Conservation (phyloP, 2,888 invertebrate genomes). For the Melieria crassipennis region DNA sequence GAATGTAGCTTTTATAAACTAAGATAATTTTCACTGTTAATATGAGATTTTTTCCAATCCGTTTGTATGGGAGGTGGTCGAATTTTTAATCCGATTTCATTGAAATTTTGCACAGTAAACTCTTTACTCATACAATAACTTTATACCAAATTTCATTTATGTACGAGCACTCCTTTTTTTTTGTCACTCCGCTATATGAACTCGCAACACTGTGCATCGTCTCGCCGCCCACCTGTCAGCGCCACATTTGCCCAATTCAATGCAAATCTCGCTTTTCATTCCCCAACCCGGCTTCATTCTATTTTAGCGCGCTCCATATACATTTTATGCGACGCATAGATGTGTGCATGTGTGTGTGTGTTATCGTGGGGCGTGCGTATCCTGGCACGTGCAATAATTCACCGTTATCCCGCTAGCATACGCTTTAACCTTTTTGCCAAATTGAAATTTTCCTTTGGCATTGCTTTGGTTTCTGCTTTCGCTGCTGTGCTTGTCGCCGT, state of each 20-base stretch:
- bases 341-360: not conserved
- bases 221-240: conserved; percentile 21
- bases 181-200: too few species aligned
- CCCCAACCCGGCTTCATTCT: conserved; percentile 41
- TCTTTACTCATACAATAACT: too few species aligned
- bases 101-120: too few species aligned
- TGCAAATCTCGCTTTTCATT: conserved; percentile 33
- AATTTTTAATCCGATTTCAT: too few species aligned
- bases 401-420: conserved; percentile 45
- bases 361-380: not conserved
- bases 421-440: conserved; percentile 33
- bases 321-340: not conserved
- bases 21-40: too few species aligned
- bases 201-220: too few species aligned
- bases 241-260: conserved; percentile 4
- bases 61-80: too few species aligned
- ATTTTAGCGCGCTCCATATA: conserved; percentile 39
- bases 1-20: too few species aligned
- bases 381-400: conserved; percentile 51
- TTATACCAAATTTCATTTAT: too few species aligned
- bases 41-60: too few species aligned
- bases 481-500: conserved; percentile 27
- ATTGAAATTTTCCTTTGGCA: not conserved
- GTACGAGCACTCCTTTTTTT: too few species aligned
- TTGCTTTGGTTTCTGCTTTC: conserved; percentile 7